phyloP scores from a whole-genome alignment of 2,113 vertebrate genomes.

The Mastomys coucha region DNA sequence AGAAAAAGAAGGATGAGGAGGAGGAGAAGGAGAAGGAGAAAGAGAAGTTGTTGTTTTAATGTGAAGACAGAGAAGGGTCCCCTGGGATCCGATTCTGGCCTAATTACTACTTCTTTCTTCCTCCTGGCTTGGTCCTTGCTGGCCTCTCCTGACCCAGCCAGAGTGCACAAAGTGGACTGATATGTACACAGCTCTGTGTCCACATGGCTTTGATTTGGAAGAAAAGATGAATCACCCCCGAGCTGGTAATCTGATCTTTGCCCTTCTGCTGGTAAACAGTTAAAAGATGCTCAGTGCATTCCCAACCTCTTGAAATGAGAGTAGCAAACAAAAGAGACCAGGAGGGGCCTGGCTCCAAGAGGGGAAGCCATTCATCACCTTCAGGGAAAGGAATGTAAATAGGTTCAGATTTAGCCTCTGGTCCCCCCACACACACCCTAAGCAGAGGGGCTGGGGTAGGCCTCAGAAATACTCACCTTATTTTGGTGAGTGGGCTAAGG shows the following conservation, averaged over 20 bases:
- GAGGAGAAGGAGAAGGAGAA: accelerated
- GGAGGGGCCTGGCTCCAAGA: not conserved
- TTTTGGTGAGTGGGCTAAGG: constrained; percentile 29
- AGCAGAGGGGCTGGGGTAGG: not conserved
- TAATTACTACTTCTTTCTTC: not conserved
- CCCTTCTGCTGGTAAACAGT: constrained; percentile 69
- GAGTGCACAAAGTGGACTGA: not conserved
- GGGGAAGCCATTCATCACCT: constrained; percentile 52
- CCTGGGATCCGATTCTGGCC: accelerated
- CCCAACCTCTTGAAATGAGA: not conserved
- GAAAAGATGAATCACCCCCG: constrained; percentile 45
- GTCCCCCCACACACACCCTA: not conserved
- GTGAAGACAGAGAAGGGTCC: not conserved
- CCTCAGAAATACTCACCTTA: constrained; percentile 51
- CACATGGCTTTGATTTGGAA: constrained; percentile 65
- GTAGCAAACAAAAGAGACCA: constrained; percentile 18
- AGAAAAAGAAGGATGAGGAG: too few species aligned
- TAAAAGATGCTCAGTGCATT: constrained; percentile 50
- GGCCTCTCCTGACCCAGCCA: not conserved
- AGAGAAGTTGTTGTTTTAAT: not conserved
- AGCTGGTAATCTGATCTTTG: constrained; percentile 62
- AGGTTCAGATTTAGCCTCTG: constrained; percentile 9
- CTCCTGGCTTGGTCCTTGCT: not conserved
- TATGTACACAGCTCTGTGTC: constrained; percentile 51
- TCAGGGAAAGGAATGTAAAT: constrained; percentile 37